Base-by-base conservation (phyloP, 2,888 invertebrate genomes). In the Acronicta aceris region DNA sequence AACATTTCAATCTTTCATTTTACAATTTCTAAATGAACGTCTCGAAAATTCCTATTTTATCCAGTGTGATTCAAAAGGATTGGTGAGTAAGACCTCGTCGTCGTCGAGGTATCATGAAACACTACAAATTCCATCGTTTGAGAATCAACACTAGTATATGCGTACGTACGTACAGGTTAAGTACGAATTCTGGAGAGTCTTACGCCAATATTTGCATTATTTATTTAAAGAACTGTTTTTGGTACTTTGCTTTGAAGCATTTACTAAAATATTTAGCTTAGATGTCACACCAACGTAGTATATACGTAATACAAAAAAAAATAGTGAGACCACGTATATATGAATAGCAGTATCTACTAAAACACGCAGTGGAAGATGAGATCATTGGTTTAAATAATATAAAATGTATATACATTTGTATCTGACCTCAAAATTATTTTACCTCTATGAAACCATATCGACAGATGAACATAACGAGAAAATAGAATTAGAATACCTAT, bases 171-270 rank as follows among this genome's bases (percentile, higher is more conserved):
- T 38, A 38, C 38, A n/a, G n/a, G n/a, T 71, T 71, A 74, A 67
- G 60, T 66, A 56, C 72, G 78, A 65, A 72, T 74, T 74, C 21
- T 63, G 59, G 57, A 69, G 68, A 54, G 49, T 57, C 74, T 78
- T 67, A 70, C 65, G 71, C 63, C 63, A 79, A 78, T 81, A 78
- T 83, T 83, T 77, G 71, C 78, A 79, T 78, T 78, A 79, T 78
- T 78, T 78, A 79, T 78, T 78, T 80, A 81, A 80, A 76, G 75
- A 81, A 79, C 75, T 74, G 76, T 74, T 74, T 76, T 79, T 74
- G 64, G 76, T 73, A 73, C 76, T 81, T 71, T 75, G 71, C 74
- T 75, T 78, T 73, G 75, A 78, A 80, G 75, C 77, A 71, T 74
- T 81, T 75, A 70, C 71, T 78, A 75, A 80, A 81, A 68, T 82